A percentile compares a stretch with the other conserved stretches of the same genome.
These are phyloP conservation scores for Eupeodes luniger DNA, from an alignment of 2,888 invertebrate genomes.

Conservation along the genomic window DNA sequence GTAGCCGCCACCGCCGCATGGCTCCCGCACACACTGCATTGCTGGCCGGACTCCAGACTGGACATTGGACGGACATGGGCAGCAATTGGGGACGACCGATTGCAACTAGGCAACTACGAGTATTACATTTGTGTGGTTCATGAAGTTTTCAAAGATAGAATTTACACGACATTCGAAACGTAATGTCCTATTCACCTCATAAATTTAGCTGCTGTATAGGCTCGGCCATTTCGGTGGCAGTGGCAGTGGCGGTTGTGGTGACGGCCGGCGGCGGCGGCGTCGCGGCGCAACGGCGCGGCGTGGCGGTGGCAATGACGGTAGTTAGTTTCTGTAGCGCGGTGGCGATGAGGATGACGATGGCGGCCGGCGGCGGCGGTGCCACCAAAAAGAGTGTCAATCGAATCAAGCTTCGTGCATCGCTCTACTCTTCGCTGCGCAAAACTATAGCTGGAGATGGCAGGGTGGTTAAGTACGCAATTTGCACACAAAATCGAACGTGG, in stretches of 20 bases:
- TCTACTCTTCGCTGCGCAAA: slow-evolving; percentile 20
- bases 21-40: slow-evolving; percentile 8
- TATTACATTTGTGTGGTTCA: slow-evolving; percentile 57
- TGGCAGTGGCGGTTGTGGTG: neutral
- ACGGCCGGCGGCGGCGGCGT: no score
- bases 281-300: neutral
- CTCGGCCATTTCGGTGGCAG: neutral
- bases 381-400: slow-evolving; percentile 76
- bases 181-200: slow-evolving; percentile 77
- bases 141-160: slow-evolving; percentile 76
- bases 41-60: slow-evolving; percentile 2
- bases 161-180: slow-evolving; percentile 77
- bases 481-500: slow-evolving; percentile 72
- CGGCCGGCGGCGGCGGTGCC: slow-evolving; percentile 54
- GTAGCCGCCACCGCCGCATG: neutral
- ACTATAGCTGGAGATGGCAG: slow-evolving; percentile 48
- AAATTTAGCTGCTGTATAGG: slow-evolving; percentile 57
- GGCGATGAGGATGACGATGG: neutral
- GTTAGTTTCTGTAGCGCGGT: neutral
- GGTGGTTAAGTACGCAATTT: slow-evolving; percentile 75
- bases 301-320: neutral
- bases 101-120: slow-evolving; percentile 19
- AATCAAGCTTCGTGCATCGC: slow-evolving; percentile 76
- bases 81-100: slow-evolving; percentile 15
- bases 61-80: neutral